phyloP scores from a whole-genome alignment of 2,113 vertebrate genomes.

The Mesitornis unicolor region DNA sequence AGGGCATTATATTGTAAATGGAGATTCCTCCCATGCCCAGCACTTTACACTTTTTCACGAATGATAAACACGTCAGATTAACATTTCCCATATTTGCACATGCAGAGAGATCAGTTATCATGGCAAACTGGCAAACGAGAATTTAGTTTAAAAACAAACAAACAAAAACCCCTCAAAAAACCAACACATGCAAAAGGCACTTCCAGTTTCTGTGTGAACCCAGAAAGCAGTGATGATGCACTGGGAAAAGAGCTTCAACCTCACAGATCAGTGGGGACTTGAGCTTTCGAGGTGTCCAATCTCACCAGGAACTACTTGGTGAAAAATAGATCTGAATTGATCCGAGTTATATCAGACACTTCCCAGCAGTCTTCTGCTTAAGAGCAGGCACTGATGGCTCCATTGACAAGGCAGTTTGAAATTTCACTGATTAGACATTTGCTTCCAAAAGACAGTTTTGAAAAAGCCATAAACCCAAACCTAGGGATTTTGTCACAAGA shows the following conservation, averaged over 20 bases:
- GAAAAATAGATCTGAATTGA: not conserved
- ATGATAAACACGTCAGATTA: not conserved
- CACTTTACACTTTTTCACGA: not conserved
- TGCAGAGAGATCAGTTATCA: conserved; percentile 14
- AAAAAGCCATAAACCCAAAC: not conserved
- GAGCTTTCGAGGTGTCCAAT: not conserved
- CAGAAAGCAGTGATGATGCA: conserved; percentile 23
- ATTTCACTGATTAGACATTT: not conserved
- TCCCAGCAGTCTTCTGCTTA: not conserved
- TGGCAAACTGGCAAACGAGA: conserved; percentile 28
- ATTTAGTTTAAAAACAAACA: conserved; percentile 29
- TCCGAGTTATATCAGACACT: not conserved
- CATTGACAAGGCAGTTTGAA: not conserved
- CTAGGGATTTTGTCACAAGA: not conserved
- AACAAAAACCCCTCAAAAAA: no score
- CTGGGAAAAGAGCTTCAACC: not conserved
- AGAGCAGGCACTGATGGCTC: not conserved
- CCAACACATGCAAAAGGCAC: not conserved
- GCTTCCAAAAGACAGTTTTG: not conserved
- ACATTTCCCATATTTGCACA: conserved; percentile 4
- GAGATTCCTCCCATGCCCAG: not conserved
- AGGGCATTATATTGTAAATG: not conserved
- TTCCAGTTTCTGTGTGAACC: conserved; percentile 13
- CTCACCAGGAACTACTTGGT: not conserved
- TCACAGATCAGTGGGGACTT: not conserved